phyloP scores from a whole-genome alignment of 2,113 vertebrate species.

The Rhipidura dahli region DNA sequence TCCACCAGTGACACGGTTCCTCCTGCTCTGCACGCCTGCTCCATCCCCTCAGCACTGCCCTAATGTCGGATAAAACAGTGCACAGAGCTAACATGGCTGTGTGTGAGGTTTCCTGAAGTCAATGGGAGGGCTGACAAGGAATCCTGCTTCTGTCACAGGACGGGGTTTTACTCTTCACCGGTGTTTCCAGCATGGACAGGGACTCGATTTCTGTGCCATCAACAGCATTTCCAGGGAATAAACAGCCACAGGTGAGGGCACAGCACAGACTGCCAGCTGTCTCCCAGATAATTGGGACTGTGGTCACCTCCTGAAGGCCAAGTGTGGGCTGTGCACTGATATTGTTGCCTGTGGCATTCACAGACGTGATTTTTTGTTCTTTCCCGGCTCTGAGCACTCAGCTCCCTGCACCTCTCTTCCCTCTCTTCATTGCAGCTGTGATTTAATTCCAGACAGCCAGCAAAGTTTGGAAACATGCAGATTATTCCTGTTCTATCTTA shows the following conservation, averaged over 20 bases:
- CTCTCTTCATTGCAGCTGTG: not conserved
- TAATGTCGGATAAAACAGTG: not conserved
- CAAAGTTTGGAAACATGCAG: conserved; percentile 55
- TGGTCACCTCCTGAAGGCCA: not conserved
- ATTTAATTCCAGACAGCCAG: conserved; percentile 53
- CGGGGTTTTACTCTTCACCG: not conserved
- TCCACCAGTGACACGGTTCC: accelerated
- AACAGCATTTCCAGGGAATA: not conserved
- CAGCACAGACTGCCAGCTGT: not conserved
- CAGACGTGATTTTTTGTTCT: not conserved
- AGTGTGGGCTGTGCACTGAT: not conserved
- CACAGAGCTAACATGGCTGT: accelerated
- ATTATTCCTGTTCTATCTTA: conserved; percentile 52
- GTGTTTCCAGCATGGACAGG: not conserved
- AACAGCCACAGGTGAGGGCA: not conserved
- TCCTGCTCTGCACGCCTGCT: not conserved
- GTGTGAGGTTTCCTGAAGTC: accelerated
- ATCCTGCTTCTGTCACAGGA: not conserved
- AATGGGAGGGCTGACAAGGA: not conserved
- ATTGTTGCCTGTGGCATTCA: not conserved
- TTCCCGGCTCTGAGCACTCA: not conserved
- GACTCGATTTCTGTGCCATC: not conserved
- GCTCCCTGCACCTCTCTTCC: not conserved
- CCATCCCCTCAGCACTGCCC: not conserved
- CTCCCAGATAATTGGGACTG: not conserved